These are phyloP conservation scores for Cataglyphis livida DNA, from an alignment of 2,888 invertebrate species.

Conservation along the genomic window DNA sequence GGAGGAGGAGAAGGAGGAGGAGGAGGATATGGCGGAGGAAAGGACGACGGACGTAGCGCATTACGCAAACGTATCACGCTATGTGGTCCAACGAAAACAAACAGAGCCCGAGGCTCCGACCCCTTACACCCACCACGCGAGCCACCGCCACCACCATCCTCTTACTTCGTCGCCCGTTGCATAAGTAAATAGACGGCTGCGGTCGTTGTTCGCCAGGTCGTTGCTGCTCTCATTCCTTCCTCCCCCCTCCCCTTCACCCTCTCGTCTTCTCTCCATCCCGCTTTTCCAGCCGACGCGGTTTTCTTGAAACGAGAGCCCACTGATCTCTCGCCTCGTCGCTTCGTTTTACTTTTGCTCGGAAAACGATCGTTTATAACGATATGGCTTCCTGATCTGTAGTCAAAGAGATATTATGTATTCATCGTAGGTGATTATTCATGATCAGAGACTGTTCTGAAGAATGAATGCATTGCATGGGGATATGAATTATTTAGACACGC, in stretches of 20 bases:
- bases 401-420: slow-evolving; percentile 12
- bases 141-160: slow-evolving; percentile 43
- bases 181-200: slow-evolving; percentile 81
- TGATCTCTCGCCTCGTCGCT: background rate
- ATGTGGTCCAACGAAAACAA: slow-evolving; percentile 85
- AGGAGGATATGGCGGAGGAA: slow-evolving; percentile 68
- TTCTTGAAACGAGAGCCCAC: slow-evolving; percentile 18
- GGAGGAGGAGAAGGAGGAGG: slow-evolving; percentile 58
- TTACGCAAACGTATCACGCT: slow-evolving; percentile 86
- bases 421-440: background rate
- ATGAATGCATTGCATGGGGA: background rate
- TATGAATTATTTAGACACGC: background rate
- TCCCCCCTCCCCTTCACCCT: background rate
- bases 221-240: slow-evolving; percentile 48
- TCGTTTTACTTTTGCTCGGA: slow-evolving; percentile 18
- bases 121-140: slow-evolving; percentile 68
- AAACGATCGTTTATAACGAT: slow-evolving; percentile 25
- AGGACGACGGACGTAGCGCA: slow-evolving; percentile 81
- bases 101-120: slow-evolving; percentile 80
- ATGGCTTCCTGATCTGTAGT: background rate
- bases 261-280: slow-evolving; percentile 18
- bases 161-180: slow-evolving; percentile 74
- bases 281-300: slow-evolving; percentile 15
- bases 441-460: background rate
- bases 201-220: slow-evolving; percentile 63